Evolutionary conservation across 2,888 invertebrate species (phyloP), one percentile per base, ranked within the genome.

Genomic region (Priocnemis perturbator): DNA sequence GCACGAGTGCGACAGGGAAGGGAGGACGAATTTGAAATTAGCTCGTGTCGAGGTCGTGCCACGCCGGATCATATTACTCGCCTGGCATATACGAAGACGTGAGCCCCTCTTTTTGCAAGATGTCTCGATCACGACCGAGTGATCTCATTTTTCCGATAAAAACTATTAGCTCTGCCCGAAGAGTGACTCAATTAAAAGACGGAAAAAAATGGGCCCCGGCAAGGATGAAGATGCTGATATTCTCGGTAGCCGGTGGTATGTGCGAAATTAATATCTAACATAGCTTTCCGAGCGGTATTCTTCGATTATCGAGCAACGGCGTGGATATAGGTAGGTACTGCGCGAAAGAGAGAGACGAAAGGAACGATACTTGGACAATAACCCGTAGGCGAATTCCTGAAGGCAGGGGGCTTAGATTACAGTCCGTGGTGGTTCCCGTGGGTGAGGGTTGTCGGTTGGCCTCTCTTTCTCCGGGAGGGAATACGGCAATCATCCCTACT

Each of bases 1-100:
- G 71, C 74, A 71, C 73, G 60, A 11, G 62, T 45, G 53, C 60
- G 64, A 68, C 48, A 47, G 44, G 50, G 71, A 76, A 76, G 76
- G 80, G 79, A 79, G 82, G 82, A 83, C 86, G 87, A 87, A 87
- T 87, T 85, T 84, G 81, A 87, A 87, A 87, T 87, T 87, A 87
- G 86, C 85, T 86, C 82, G 83, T 84, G 83, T 82, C 77, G 81
- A 80, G 80, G 80, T 66, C 66, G 64, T 79, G 79, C 78, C 74
- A 76, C 74, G 79, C 71, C 37, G 37, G 37, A 37, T 77, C 76
- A 78, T 78, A 79, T 81, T 83, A 80, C 81, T 70, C 68, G 73
- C 74, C 60, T 64, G 21, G 55, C 57, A 63, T 66, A 50, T 62
- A 64, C 60, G 15, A 19, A 45, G 44, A 26, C 23, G 2, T 55